Evolutionary conservation across 2,888 invertebrate species (phyloP), one percentile per base, ranked within the genome.

Genomic region (Eurytoma californica): DNA sequence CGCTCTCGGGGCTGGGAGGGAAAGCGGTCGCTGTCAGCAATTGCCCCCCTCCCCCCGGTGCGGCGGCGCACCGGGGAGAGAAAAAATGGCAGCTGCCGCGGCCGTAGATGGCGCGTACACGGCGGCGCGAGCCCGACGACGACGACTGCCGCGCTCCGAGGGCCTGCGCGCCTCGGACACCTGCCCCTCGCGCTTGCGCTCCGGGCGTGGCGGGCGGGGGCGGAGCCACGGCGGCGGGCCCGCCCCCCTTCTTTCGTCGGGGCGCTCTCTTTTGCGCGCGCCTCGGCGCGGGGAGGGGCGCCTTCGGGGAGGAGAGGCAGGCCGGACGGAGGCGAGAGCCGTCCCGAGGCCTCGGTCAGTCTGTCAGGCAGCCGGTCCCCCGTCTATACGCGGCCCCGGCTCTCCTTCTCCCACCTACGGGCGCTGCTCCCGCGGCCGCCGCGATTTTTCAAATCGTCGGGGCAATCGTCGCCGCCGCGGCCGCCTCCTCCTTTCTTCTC

Each of bases 61-160:
- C 61, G 12, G 30, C 24, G 88, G 90, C 90, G 91, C 91, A 92
- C 92, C 92, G 91, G 87, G 91, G 91, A 28, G 91, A 90, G 90
- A 89, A 90, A 90, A 90, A 90, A 90, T 90, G 90, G 90, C 90
- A 90, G 90, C 91, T 92, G 90, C 90, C 87, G 89, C 90, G 30
- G 91, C 91, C 92, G 91, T 91, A 92, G 92, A 92, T 92, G 92
- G 86, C 86, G 87, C 85, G 85, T 85, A 9, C 3, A 85, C 84
- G 83, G 84, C 84, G 83, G 67, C 75, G 80, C 77, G 65, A 69
- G 80, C 77, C 81, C 82, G 69, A 65, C 58, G 30, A 16, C 3
- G 1, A 16, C 3, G 1, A 39, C 67, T 55, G 47, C 60, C 69
- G 82, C 72, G 77, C 30, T n/a, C n/a, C 79, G n/a, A 24, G 24